Evolutionary conservation across 2,888 invertebrate species (phyloP).

Genomic region (Apodemia hepburni): DNA sequence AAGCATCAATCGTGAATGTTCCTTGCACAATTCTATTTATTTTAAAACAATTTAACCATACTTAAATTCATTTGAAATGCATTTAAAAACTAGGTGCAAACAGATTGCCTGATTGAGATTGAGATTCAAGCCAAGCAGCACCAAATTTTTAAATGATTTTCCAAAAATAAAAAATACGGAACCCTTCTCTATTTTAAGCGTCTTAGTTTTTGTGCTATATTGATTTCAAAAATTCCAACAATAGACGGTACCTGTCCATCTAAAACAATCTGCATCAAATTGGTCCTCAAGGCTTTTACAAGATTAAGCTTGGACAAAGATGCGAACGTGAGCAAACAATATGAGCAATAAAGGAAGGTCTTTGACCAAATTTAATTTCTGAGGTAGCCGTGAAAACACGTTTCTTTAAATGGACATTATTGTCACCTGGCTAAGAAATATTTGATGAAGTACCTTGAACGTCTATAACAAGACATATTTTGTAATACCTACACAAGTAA

Average conservation of each 20-base stretch:
- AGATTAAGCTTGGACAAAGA: constrained; percentile 47
- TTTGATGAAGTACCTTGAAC: neutral
- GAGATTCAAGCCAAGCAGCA: too few relatives aligned
- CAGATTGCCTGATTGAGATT: too few relatives aligned
- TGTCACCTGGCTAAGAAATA: constrained; percentile 25
- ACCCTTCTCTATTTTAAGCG: neutral
- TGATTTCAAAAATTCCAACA: constrained; percentile 16
- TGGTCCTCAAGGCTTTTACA: constrained; percentile 60
- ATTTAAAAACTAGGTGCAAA: too few relatives aligned
- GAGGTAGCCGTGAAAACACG: constrained; percentile 61
- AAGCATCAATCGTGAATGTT: too few relatives aligned
- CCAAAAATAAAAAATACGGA: neutral
- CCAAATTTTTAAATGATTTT: too few relatives aligned
- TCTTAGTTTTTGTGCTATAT: neutral
- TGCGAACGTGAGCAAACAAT: constrained; percentile 62
- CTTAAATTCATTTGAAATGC: too few relatives aligned
- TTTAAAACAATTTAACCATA: too few relatives aligned
- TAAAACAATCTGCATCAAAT: constrained; percentile 66
- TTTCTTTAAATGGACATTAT: constrained; percentile 34
- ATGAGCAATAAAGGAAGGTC: constrained; percentile 43
- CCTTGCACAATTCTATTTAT: too few relatives aligned
- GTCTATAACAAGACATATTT: neutral
- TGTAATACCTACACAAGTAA: too few relatives aligned
- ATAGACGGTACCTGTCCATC: constrained; percentile 55
- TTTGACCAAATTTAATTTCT: constrained; percentile 53